These are phyloP conservation scores for Anseranas semipalmata DNA, from an alignment of 2,113 vertebrate genomes.

Conservation along the genomic window DNA sequence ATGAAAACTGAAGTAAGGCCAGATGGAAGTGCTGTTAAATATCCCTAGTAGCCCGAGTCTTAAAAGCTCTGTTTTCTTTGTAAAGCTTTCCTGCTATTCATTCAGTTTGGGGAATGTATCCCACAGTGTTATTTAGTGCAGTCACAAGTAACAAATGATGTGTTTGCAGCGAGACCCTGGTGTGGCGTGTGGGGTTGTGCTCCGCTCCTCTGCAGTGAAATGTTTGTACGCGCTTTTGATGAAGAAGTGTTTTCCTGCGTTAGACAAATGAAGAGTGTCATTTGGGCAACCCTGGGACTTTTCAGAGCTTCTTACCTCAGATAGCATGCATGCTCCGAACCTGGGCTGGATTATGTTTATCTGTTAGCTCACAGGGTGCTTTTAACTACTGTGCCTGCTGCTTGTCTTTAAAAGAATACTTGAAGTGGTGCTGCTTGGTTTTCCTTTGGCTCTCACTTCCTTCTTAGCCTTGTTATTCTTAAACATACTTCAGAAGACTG, in stretches of 20 bases:
- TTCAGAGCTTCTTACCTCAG: background rate
- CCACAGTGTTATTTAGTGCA: background rate
- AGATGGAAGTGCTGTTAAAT: conserved; percentile 10
- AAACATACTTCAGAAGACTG: conserved; percentile 25
- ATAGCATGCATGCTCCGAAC: background rate
- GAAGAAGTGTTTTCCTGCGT: background rate
- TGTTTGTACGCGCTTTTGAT: background rate
- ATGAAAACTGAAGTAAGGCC: conserved; percentile 1
- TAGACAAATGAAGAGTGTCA: background rate
- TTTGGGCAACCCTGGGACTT: background rate
- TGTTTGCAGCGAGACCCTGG: background rate
- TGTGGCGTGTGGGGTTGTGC: accelerated
- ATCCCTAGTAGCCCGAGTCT: background rate
- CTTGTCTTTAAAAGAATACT: conserved; percentile 5
- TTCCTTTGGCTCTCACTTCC: conserved; percentile 24
- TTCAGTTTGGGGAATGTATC: background rate
- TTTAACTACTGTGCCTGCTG: conserved; percentile 19
- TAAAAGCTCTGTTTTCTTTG: conserved; percentile 15
- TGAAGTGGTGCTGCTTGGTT: background rate
- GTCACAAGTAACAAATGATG: background rate
- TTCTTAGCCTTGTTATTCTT: conserved; percentile 46
- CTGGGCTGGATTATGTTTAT: background rate
- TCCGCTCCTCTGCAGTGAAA: background rate
- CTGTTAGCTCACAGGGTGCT: background rate
- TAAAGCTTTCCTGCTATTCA: background rate